A percentile compares a stretch with the other conserved stretches of the same genome.
phyloP scores from a whole-genome alignment of 2,888 invertebrate genomes.

The Acleris laterana region DNA sequence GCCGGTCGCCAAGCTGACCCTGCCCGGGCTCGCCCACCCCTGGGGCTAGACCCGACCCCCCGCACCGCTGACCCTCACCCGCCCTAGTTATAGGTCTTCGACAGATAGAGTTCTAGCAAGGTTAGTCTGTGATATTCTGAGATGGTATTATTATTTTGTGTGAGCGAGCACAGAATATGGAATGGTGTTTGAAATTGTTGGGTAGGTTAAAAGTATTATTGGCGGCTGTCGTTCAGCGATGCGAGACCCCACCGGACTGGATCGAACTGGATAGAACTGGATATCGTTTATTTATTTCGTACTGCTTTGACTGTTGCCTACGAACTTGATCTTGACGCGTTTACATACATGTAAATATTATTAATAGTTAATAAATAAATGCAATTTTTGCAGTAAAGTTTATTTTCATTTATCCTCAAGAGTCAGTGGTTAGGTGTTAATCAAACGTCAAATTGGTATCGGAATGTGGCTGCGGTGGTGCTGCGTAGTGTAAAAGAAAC shows the following conservation, averaged over 20 bases:
- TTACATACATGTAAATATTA: conserved; percentile 80
- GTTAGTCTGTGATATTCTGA: conserved; percentile 37
- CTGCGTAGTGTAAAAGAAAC: too few relatives aligned
- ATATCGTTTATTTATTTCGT: conserved; percentile 70
- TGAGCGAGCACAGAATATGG: conserved; percentile 36
- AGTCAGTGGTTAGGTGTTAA: not conserved
- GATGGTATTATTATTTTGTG: conserved; percentile 26
- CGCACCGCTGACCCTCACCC: conserved; percentile 50
- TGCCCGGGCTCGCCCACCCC: conserved; percentile 63
- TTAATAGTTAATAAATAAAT: conserved; percentile 73
- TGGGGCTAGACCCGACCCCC: conserved; percentile 65
- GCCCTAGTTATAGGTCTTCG: conserved; percentile 28
- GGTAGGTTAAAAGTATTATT: conserved; percentile 38
- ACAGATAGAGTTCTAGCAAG: conserved; percentile 26
- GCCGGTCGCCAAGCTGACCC: conserved; percentile 60
- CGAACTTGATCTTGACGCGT: conserved; percentile 82
- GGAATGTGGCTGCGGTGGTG: too few relatives aligned
- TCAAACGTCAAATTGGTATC: too few relatives aligned
- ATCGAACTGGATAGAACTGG: conserved; percentile 46
- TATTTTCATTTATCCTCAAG: conserved; percentile 38
- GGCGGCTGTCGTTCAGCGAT: conserved; percentile 52
- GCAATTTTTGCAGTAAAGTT: conserved; percentile 67
- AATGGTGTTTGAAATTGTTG: conserved; percentile 15
- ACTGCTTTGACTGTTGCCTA: conserved; percentile 81
- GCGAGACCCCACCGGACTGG: conserved; percentile 57